Evolutionary conservation across 1,140 invertebrate genomes (phyloP).

Genomic region (Carposina sasakii): DNA sequence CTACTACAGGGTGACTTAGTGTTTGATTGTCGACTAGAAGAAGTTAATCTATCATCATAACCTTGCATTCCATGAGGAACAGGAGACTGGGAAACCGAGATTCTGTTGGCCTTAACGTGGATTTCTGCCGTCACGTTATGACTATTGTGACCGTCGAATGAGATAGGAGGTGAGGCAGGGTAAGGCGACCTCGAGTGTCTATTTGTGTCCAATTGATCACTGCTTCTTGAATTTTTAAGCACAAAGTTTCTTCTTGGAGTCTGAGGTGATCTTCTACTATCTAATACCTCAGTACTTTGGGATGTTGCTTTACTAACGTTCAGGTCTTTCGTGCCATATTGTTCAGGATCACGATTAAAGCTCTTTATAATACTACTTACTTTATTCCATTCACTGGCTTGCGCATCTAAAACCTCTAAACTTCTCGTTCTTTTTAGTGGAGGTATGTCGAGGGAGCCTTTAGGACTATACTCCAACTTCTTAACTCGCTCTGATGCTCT

Average conservation of each 20-base stretch:
- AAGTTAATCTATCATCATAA: constrained; percentile 42
- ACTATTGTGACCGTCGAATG: constrained; percentile 27
- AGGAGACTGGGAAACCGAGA: constrained; percentile 55
- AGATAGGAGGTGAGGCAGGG: constrained; percentile 11
- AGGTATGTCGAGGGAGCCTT: constrained; percentile 74
- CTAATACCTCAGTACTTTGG: constrained; percentile 61
- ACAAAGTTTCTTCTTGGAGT: constrained; percentile 44
- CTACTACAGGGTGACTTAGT: constrained; percentile 45
- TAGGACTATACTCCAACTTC: constrained; percentile 71
- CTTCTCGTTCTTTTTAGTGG: constrained; percentile 77
- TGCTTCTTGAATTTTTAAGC: constrained; percentile 61
- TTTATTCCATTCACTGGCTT: constrained; percentile 61
- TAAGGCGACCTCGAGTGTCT: constrained; percentile 41
- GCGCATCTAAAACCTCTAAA: constrained; percentile 75
- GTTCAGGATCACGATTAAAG: constrained; percentile 55
- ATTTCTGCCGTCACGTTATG: constrained; percentile 69
- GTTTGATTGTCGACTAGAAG: constrained; percentile 44
- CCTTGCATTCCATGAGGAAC: constrained; percentile 39
- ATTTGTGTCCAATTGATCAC: constrained; percentile 55
- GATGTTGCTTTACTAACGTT: constrained; percentile 55
- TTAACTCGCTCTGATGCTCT: constrained; percentile 74
- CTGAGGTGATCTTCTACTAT: constrained; percentile 38
- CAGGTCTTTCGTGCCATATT: constrained; percentile 55
- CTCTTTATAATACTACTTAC: constrained; percentile 49
- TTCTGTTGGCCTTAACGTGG: constrained; percentile 58